Evolutionary conservation across 1,140 invertebrate genomes (phyloP), one percentile per base, ranked within the genome.

Genomic region (Saxidomus purpurata): DNA sequence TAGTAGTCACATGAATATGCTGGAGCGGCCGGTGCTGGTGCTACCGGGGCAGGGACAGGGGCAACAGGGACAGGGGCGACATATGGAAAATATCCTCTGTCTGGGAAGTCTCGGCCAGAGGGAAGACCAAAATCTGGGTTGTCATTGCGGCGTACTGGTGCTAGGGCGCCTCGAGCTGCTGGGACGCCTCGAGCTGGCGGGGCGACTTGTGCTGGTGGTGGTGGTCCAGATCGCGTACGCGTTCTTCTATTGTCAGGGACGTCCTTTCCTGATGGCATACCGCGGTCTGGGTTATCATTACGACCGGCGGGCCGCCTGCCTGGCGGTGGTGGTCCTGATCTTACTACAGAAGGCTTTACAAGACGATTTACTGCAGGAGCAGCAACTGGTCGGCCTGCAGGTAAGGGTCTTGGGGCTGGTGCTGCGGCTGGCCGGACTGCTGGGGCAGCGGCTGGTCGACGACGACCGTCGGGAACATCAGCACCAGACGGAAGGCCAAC

Each of bases 381-480:
- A 19, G 40, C 77, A 9, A 52, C 55, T 34, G 47, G 47, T 34
- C 34, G 19, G 28, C 31, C 80, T 13, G 80, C 52, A n/a, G n/a
- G n/a, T n/a, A n/a, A n/a, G 0, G 52, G 59, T 36, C 49, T 61
- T 34, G 59, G 59, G 8, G 82, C 61, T 0, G 82, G 82, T 34
- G 1, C 36, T 15, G 40, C 61, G 15, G 55, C 79, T n/a, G 55
- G 49, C 19, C 28, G 28, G 59, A 34, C 31, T 17, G 25, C 25
- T 28, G 77, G 49, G 28, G 11, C 8, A 8, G 0, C n/a, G 15
- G 59, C 22, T 40, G 25, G 19, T 3, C 19, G 22, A 22, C 80
- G 55, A 22, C 38, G 61, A n/a, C 82, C 82, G 43, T 84, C 82
- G 13, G 82, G 82, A 31, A 84, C 43, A 63, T 84, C 82, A 63